Base-by-base conservation (phyloP, 1,140 invertebrate genomes). In the Tetranychus cinnabarinus region DNA sequence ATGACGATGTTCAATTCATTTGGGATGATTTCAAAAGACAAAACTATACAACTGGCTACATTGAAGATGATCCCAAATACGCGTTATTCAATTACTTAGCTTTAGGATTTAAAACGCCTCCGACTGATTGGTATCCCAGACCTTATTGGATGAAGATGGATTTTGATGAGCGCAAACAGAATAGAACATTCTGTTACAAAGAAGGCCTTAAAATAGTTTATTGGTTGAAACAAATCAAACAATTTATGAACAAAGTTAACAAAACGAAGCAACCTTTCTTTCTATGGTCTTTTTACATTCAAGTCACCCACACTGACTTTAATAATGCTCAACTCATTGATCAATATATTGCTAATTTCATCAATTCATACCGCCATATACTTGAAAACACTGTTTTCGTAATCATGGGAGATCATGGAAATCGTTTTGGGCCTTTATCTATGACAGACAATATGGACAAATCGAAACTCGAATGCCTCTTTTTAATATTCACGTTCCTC, bases 111-210 rank as follows among this genome's bases (percentile, higher is more conserved):
- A 71, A 77, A 12, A 73, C 80, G 35, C 79, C 79, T 33, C 86
- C 87, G 0, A 84, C 82, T 0, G 84, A 90, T 69, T 88, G 85
- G 67, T 88, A 88, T 65, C 74, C 82, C 39, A 73, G 83, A 56
- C 82, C 85, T 0, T 86, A 84, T 69, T 80, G 65, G 55, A 58
- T 69, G 6, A 54, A 47, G 8, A 42, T 64, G 63, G 66, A 1
- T 59, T 66, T 13, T 13, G 62, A 66, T 0, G 59, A 66, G 33
- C 55, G 63, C 42, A 31, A 59, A 2, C 31, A 45, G 56, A 33
- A n/a, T 56, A 50, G 48, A 2, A 58, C 35, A 35, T 36, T n/a
- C 35, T 64, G 59, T 60, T 62, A 65, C 54, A n/a, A n/a, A n/a
- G n/a, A n/a, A n/a, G n/a, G n/a, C n/a, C n/a, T n/a, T n/a, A n/a